Base-by-base conservation (phyloP, 2,113 vertebrate genomes). In the Machaerirhynchus nigripectus region DNA sequence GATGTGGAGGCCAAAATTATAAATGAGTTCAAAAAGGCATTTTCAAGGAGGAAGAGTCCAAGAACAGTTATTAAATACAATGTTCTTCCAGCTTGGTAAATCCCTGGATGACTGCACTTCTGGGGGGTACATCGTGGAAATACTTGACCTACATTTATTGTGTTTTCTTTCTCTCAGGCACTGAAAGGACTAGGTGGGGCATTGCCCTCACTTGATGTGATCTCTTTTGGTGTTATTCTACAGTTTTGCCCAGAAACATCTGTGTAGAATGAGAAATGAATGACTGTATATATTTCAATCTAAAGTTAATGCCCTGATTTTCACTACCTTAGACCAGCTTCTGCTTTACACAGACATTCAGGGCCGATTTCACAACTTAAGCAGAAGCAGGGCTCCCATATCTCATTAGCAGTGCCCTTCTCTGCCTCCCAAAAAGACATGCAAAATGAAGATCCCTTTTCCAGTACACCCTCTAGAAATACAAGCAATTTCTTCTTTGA, bases 1-100 rank as follows among this genome's bases (percentile, higher is more conserved):
- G 53, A 84, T 71, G 65, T 49, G 49, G 31, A 94, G 57, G 40
- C 85, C 61, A 85, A 90, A 90, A 95, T 89, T 85, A 89, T 85
- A 93, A 93, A 93, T 0, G 20, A 79, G 84, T 90, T 94, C 75
- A 83, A 87, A 91, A 94, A 91, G 74, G 20, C 15, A 52, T 84
- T 97, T 97, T 91, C 84, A 90, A 96, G 87, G 92, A 91, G 61
- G 70, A 76, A 53, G 20, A 60, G 78, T 60, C 70, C 87, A 87
- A 52, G 65, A 87, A 60, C 31, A 84, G n/a, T 79, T 89, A 56
- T 56, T 91, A 95, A 85, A 84, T 68, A 13, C 37, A 16, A 17
- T 60, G 20, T 80, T 87, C 40, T 79, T 91, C 80, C 88, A 90
- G 26, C 57, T 11, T 70, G 53, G 57, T 47, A 79, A 87, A 79